Percentiles rank a stretch among this genome's conserved stretches.
phyloP scores from a whole-genome alignment of 2,113 vertebrate genomes.

The Brachyhypopomus occidentalis region DNA sequence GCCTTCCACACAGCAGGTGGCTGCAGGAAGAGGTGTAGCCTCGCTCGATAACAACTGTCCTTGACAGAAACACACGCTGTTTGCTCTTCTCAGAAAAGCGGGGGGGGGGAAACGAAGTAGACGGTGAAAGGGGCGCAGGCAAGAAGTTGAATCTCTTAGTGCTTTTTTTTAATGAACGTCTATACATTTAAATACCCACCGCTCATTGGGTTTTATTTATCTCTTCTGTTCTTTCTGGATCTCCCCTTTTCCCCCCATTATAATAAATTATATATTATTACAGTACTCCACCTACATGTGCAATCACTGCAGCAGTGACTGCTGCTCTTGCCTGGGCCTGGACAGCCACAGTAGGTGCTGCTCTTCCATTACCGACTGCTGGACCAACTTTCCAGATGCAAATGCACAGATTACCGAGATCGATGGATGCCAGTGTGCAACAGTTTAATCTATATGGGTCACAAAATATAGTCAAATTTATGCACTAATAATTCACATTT shows the following conservation, averaged over 20 bases:
- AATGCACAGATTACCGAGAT: too few species aligned
- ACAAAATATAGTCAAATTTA: neutral
- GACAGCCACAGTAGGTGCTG: too few species aligned
- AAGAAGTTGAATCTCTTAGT: neutral
- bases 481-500: neutral
- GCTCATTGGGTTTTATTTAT: neutral
- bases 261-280: too few species aligned
- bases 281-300: too few species aligned
- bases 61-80: neutral
- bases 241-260: too few species aligned
- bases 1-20: neutral
- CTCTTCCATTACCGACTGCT: too few species aligned
- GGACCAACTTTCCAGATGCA: too few species aligned
- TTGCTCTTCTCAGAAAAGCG: slow-evolving; percentile 8
- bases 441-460: neutral
- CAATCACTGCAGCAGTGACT: too few species aligned
- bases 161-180: neutral
- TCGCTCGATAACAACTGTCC: neutral
- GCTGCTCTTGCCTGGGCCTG: too few species aligned
- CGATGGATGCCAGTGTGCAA: too few species aligned
- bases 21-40: slow-evolving; percentile 12
- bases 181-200: neutral
- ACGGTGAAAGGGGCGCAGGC: neutral
- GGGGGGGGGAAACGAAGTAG: too few species aligned
- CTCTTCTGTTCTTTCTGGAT: too few species aligned